phyloP scores from a whole-genome alignment of 2,113 vertebrate species.

The Catharus bicknelli region DNA sequence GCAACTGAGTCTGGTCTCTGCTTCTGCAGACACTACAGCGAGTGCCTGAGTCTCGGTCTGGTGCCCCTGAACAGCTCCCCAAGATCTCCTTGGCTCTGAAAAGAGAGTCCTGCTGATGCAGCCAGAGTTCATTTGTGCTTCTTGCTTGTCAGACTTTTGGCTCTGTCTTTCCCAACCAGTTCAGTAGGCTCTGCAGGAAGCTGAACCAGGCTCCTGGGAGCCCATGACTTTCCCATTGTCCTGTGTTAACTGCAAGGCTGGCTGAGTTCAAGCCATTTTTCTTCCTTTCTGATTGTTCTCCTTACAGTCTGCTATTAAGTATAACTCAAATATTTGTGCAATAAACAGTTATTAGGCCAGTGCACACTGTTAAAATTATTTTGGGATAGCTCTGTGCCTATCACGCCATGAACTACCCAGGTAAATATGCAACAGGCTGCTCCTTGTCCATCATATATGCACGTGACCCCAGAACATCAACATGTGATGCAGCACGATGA shows the following conservation, averaged over 20 bases:
- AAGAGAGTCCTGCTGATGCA: slow-evolving; percentile 45
- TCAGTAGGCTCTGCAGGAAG: slow-evolving; percentile 57
- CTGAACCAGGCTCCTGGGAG: slow-evolving; percentile 31
- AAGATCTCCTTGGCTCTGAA: slow-evolving; percentile 43
- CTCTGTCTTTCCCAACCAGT: slow-evolving; percentile 23
- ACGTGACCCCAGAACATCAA: not conserved
- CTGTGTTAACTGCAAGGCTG: slow-evolving; percentile 1
- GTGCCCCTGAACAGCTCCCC: slow-evolving; percentile 56
- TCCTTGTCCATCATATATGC: not conserved
- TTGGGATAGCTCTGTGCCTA: not conserved
- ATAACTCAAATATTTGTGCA: slow-evolving; percentile 16
- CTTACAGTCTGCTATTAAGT: not conserved
- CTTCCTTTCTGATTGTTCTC: slow-evolving; percentile 30
- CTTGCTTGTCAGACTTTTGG: slow-evolving; percentile 28
- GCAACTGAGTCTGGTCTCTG: not conserved
- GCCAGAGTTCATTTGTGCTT: slow-evolving; percentile 53
- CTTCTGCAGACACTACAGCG: slow-evolving; percentile 20
- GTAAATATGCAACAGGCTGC: not conserved
- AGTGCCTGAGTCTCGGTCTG: slow-evolving; percentile 49
- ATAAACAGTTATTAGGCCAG: not conserved
- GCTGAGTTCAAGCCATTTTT: slow-evolving; percentile 20
- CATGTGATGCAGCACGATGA: not conserved
- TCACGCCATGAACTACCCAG: not conserved
- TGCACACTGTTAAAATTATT: not conserved
- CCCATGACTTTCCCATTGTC: slow-evolving; percentile 55